Base-by-base conservation (phyloP, 2,797 vertebrate genomes). In the Phrynocephalus forsythii region DNA sequence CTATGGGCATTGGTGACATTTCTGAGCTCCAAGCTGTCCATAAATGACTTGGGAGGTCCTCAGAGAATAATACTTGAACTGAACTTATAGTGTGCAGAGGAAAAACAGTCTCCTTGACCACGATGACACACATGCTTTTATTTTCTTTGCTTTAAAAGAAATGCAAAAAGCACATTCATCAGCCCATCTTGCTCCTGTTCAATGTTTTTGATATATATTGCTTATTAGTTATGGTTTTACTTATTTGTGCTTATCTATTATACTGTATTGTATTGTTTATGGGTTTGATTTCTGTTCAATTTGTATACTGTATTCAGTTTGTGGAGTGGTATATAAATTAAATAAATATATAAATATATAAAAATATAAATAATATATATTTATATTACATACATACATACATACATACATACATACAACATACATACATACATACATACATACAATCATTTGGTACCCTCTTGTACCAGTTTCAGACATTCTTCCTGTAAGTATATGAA, bases 391-490 rank as follows among this genome's bases (percentile, higher is more conserved):
- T 33, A 33, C 3, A 44, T 44, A 44, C 38, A 38, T 38, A 38
- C 38, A 38, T 38, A 38, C 38, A 38, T 38, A 38, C 38, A 38
- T 38, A 38, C 38, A 38, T 38, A 38, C 38, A 38, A n/a, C n/a
- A n/a, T 38, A 38, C 38, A 38, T 38, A 38, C 38, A 38, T 38
- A 38, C 38, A 44, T 44, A 44, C 38, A 44, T 44, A 44, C 38
- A 44, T 83, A 67, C 63, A 3, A 20, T 79, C 33, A 75, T 13
- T 18, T 60, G 26, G 56, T 83, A 83, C 89, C 91, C 77, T 69
- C 68, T 77, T 50, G 79, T 56, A 69, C 28, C 85, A 84, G 50
- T 88, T 69, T 79, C 48, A 72, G 30, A 90, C 79, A 73, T 79
- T 33, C 33, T 26, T 44, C 15, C 78, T 79, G 81, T 0, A 0